These are phyloP conservation scores for Oxyura jamaicensis DNA, from an alignment of 2,113 vertebrate species.

Conservation along the genomic window DNA sequence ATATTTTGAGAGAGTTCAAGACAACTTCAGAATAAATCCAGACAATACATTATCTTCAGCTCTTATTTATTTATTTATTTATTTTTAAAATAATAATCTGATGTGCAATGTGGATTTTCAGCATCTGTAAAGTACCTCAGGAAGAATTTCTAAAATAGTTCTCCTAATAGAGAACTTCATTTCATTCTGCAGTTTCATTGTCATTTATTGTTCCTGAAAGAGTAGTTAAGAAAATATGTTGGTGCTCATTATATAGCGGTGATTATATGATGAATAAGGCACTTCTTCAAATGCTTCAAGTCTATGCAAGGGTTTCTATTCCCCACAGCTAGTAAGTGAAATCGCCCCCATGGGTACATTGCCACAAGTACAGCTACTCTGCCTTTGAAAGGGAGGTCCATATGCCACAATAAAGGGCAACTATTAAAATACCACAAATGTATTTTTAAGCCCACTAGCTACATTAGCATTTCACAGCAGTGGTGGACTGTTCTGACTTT, in stretches of 20 bases:
- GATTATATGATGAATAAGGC: neutral
- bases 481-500: neutral
- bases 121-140: neutral
- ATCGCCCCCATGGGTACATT: accelerated
- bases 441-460: neutral
- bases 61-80: no score
- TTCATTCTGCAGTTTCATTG: neutral
- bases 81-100: no score
- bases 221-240: neutral
- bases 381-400: neutral
- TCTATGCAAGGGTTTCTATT: neutral
- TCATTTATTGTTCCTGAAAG: neutral
- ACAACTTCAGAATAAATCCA: neutral
- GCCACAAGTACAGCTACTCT: neutral
- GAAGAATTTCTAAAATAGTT: neutral
- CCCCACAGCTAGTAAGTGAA: neutral
- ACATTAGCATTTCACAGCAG: neutral
- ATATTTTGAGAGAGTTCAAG: neutral
- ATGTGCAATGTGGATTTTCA: neutral
- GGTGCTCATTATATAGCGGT: neutral
- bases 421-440: neutral
- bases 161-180: neutral
- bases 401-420: neutral
- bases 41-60: neutral
- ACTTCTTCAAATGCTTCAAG: neutral